Percentiles rank a stretch among this genome's conserved stretches.
Evolutionary conservation across 2,888 invertebrate genomes (phyloP).

Genomic region (Parelbella ahira): DNA sequence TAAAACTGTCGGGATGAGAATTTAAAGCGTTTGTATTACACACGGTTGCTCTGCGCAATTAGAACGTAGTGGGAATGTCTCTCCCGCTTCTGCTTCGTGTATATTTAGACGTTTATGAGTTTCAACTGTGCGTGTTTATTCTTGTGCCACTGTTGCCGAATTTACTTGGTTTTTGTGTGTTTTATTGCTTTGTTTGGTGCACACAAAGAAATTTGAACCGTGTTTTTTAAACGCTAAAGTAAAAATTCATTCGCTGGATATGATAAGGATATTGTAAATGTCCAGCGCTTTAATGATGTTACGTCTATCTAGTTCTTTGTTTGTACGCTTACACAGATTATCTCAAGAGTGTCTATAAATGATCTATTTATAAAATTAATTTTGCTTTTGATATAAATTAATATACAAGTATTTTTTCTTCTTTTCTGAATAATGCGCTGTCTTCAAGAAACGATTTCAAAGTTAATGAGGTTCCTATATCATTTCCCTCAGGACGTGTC

Average conservation of each 20-base stretch:
- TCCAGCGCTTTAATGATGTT: constrained; percentile 12
- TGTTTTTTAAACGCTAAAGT: background rate
- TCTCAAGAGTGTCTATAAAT: no score
- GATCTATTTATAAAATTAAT: no score
- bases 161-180: constrained; percentile 29
- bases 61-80: constrained; percentile 38
- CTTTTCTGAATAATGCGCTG: constrained; percentile 9
- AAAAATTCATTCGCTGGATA: background rate
- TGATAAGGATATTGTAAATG: constrained; percentile 7
- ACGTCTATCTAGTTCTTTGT: no score
- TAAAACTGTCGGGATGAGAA: constrained; percentile 52
- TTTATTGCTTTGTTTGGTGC: constrained; percentile 18
- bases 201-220: constrained; percentile 2
- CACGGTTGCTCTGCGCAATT: constrained; percentile 40
- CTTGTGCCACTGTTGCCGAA: constrained; percentile 29
- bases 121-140: constrained; percentile 33
- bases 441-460: constrained; percentile 25
- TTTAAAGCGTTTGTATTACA: constrained; percentile 44
- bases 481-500: constrained; percentile 25
- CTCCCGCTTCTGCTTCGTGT: constrained; percentile 34
- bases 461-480: constrained; percentile 25
- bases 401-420: no score
- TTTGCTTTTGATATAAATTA: no score
- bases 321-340: no score
- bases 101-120: constrained; percentile 45